Evolutionary conservation across 2,113 vertebrate species (phyloP).

Genomic region (Nanger granti): DNA sequence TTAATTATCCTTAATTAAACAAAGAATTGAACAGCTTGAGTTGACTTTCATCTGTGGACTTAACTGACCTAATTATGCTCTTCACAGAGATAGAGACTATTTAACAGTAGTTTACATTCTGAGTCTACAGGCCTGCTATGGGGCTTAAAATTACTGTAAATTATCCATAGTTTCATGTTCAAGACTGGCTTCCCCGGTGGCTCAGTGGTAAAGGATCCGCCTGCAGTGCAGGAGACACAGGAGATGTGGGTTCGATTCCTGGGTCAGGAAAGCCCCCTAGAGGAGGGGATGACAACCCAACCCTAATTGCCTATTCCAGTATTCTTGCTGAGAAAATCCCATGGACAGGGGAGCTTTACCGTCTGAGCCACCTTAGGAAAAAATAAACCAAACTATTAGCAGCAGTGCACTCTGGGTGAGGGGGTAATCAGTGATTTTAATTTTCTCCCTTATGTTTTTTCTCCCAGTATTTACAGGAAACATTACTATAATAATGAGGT

Average conservation of each 20-base stretch:
- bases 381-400: neutral
- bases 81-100: neutral
- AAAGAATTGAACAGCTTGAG: neutral
- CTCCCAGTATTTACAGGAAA: neutral
- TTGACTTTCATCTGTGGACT: neutral
- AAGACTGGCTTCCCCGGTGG: too few species aligned
- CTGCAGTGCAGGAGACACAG: too few species aligned
- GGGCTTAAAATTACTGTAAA: neutral
- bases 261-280: too few species aligned
- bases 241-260: too few species aligned
- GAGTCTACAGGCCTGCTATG: neutral
- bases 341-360: too few species aligned
- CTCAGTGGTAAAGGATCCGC: too few species aligned
- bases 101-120: neutral
- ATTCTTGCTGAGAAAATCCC: too few species aligned
- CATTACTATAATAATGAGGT: neutral
- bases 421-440: neutral
- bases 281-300: too few species aligned
- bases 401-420: neutral
- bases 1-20: neutral
- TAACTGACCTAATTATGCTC: neutral
- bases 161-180: neutral
- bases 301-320: too few species aligned
- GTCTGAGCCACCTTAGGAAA: neutral
- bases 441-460: neutral